Base-by-base conservation (phyloP, 2,113 vertebrate species). In the Malurus melanocephalus region DNA sequence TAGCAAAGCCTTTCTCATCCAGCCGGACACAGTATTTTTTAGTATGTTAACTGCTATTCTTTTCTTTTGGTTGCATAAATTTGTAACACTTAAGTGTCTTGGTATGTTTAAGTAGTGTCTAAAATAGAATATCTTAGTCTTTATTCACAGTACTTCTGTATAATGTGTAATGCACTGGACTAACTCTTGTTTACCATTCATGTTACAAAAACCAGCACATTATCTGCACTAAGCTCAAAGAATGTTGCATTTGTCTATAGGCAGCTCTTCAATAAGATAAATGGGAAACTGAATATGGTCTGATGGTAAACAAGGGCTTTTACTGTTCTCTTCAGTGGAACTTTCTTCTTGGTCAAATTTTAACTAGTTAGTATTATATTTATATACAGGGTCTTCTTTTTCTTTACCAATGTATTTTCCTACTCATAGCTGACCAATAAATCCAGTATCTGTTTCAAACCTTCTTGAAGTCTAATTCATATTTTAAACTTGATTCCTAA, bases 341-440 rank as follows among this genome's bases (percentile, higher is more conserved):
- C 92, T 96, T 97, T 98, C 97, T 98, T 97, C 98, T 98, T 97
- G 97, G 98, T 98, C 98, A 97, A 98, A 97, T 98, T 98, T 98
- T 98, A 98, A 98, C 97, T 98, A 98, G 97, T 95, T 98, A 96
- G 98, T 98, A 95, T 97, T 99, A 96, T 98, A 98, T 98, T 98
- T 98, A 98, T 98, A 98, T 97, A 98, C 98, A 98, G 98, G 98
- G 98, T 99, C 98, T 98, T 98, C 98, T 98, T 98, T 98, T 99
- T 98, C 98, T 99, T 98, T 98, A 98, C 98, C 96, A 97, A 98
- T 99, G 98, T 99, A 99, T 99, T 99, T 99, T 99, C 98, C 98
- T 99, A 99, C 98, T 99, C 98, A 98, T 99, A 98, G 98, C 98
- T 98, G 97, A 98, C 98, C 97, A 99, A 99, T 99, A 99, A 99